A percentile compares a stretch with the other conserved stretches of the same genome.
Conservation (phyloP, 2,888 invertebrate genomes). For the Nyleta sp. region DNA sequence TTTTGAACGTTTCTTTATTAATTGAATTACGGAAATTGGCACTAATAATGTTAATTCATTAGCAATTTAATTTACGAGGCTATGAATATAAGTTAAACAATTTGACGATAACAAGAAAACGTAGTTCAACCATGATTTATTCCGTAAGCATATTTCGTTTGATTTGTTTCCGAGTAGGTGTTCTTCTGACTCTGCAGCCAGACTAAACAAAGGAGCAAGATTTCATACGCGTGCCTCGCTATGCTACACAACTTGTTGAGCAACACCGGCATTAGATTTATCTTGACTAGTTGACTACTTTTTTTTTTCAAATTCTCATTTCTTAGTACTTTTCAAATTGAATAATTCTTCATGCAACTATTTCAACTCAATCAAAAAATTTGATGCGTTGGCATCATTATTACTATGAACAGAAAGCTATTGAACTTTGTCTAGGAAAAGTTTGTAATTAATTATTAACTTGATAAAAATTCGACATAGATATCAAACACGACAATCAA, state of each 20-base stretch:
- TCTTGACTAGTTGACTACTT: constrained; percentile 29
- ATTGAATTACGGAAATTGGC: no score
- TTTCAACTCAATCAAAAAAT: no score
- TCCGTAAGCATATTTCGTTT: constrained; percentile 28
- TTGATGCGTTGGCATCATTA: no score
- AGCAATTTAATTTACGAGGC: constrained; percentile 28
- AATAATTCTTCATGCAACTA: no score
- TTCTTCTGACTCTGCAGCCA: constrained; percentile 30
- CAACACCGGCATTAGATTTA: constrained; percentile 40
- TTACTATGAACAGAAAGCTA: no score
- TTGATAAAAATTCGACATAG: neutral
- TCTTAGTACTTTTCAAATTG: no score
- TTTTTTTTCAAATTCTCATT: no score
- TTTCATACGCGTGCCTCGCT: constrained; percentile 44
- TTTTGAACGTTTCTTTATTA: no score
- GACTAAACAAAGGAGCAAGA: constrained; percentile 48
- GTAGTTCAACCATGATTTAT: constrained; percentile 39
- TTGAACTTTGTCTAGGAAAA: no score
- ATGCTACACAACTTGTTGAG: constrained; percentile 54
- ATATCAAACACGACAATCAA: constrained; percentile 13
- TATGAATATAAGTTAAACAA: constrained; percentile 33
- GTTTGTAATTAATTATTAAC: no score
- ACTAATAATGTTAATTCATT: no score
- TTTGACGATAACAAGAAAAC: constrained; percentile 36
- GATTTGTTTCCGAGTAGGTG: constrained; percentile 53